phyloP scores from a whole-genome alignment of 2,113 vertebrate species.

The Eonycteris spelaea region DNA sequence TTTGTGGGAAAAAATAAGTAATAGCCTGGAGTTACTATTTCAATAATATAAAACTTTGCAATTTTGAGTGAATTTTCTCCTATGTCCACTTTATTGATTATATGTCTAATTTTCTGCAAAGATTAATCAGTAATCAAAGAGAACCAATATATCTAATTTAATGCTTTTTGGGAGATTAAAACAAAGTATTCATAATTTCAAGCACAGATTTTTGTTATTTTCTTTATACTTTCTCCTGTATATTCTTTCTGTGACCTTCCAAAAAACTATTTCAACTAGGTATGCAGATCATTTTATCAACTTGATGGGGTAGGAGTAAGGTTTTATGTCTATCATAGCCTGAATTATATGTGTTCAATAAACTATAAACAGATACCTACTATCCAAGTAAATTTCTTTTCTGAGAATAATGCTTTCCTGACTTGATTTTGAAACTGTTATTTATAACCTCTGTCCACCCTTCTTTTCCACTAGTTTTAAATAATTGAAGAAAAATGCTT shows the following conservation, averaged over 20 bases:
- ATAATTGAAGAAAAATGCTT: background rate
- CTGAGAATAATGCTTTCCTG: background rate
- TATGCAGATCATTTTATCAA: background rate
- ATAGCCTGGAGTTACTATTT: background rate
- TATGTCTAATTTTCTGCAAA: background rate
- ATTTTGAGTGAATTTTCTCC: slow-evolving; percentile 1
- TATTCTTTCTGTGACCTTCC: background rate
- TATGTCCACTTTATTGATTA: background rate
- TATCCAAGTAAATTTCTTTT: background rate
- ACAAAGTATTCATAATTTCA: background rate
- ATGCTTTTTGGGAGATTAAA: background rate
- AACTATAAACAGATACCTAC: background rate
- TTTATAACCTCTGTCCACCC: background rate
- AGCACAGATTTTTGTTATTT: background rate
- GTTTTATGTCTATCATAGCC: background rate
- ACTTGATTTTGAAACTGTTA: background rate
- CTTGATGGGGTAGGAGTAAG: background rate
- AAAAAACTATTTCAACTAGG: background rate
- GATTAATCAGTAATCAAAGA: background rate
- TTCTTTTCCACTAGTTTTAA: background rate
- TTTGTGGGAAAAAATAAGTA: slow-evolving; percentile 24
- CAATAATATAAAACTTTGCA: background rate
- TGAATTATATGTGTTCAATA: background rate
- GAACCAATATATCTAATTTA: background rate
- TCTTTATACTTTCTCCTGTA: background rate